Conservation (phyloP, 2,888 invertebrate species). For the Spodoptera picta region DNA sequence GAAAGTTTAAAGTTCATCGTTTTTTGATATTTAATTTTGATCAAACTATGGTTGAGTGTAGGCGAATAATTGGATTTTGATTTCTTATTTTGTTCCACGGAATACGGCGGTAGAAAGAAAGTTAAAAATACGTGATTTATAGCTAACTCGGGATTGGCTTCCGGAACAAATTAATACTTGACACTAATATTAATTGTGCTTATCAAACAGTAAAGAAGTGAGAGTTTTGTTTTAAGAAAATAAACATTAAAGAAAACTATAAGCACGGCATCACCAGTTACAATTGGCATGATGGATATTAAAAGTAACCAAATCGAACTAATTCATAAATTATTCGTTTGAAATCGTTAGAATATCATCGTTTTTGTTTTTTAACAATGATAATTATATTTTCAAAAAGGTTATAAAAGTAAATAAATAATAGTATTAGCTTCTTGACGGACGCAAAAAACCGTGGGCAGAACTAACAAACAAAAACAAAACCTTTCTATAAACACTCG, state of each 20-base stretch:
- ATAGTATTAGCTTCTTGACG: too few species aligned
- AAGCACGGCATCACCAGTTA: too few species aligned
- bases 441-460: too few species aligned
- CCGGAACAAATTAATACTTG: conserved; percentile 30
- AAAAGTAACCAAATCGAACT: too few species aligned
- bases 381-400: too few species aligned
- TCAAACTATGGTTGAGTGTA: conserved; percentile 57
- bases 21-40: conserved; percentile 76
- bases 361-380: too few species aligned
- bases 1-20: conserved; percentile 83
- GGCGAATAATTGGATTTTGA: conserved; percentile 50
- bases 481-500: conserved; percentile 48
- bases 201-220: conserved; percentile 13
- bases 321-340: too few species aligned
- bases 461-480: conserved; percentile 34
- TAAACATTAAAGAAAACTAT: conserved; percentile 10
- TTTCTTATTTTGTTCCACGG: conserved; percentile 35
- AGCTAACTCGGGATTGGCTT: conserved; percentile 23
- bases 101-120: conserved; percentile 6
- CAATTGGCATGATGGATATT: too few species aligned
- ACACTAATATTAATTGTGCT: conserved; percentile 22
- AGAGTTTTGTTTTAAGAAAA: conserved; percentile 1
- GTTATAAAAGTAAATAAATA: too few species aligned
- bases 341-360: too few species aligned
- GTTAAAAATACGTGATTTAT: conserved; percentile 35